Percentiles rank a stretch among this genome's conserved stretches.
Conservation (phyloP, 1,140 invertebrate genomes). For the Drosophila repleta region DNA sequence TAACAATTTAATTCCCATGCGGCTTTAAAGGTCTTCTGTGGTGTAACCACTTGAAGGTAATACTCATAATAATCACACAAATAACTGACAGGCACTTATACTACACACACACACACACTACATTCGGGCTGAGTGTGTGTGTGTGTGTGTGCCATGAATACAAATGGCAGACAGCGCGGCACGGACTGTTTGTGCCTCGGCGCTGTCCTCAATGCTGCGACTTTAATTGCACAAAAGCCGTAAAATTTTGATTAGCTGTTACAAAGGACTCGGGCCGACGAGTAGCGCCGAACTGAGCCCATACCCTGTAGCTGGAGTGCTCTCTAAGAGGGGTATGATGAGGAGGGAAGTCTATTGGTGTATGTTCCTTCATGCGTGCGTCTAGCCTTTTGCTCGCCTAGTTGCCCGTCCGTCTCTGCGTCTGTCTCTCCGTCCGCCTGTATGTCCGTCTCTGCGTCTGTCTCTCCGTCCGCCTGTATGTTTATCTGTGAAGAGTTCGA, state of each 20-base stretch:
- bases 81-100: slow-evolving; percentile 30
- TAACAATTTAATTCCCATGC: too few species aligned
- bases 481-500: too few species aligned
- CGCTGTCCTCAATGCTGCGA: slow-evolving; percentile 22
- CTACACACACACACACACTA: slow-evolving; percentile 16
- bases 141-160: slow-evolving; percentile 55
- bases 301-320: neutral
- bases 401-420: too few species aligned
- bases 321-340: neutral
- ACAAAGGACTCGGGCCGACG: neutral
- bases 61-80: slow-evolving; percentile 39
- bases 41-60: neutral
- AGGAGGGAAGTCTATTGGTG: neutral
- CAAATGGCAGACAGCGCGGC: slow-evolving; percentile 43
- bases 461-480: too few species aligned
- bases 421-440: too few species aligned
- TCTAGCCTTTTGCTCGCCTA: too few species aligned
- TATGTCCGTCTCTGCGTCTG: too few species aligned
- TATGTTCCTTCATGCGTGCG: too few species aligned
- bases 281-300: neutral
- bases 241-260: slow-evolving; percentile 61
- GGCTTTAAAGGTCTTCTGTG: too few species aligned
- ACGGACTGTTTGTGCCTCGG: slow-evolving; percentile 1
- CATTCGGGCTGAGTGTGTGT: slow-evolving; percentile 15
- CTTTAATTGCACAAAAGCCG: slow-evolving; percentile 61